Base-by-base conservation (phyloP, 2,113 vertebrate genomes). In the Xiphophorus maculatus region DNA sequence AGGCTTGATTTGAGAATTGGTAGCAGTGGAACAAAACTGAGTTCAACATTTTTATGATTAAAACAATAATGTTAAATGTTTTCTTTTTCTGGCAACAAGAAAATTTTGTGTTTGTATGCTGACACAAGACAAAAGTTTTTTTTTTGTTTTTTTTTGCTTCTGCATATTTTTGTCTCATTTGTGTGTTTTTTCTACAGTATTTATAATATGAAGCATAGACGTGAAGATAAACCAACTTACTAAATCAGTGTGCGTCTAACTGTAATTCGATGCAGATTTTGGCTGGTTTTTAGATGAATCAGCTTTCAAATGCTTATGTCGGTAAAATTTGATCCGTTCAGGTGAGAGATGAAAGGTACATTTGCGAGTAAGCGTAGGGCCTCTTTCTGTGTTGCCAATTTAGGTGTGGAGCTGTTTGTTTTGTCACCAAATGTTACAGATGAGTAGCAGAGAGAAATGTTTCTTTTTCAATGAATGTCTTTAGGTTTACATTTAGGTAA, bases 1-100 rank as follows among this genome's bases (percentile, higher is more conserved):
- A 28, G 80, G 79, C 75, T 54, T 68, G 71, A 81, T 48, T 48
- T 54, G 74, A 76, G 71, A 37, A 72, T 69, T 79, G 66, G n/a
- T 12, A 30, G 63, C 11, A 3, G 1, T 60, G 14, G 8, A 70
- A 65, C 51, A 66, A 35, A 79, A 73, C n/a, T 25, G 15, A 63
- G 69, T 63, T 22, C 62, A 22, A 51, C 17, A 51, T 17, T 30
- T 22, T 28, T 22, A 9, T 19, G 17, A 44, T 68, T 48, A 17
- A 5, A 30, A 4, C n/a, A 29, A 48, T 48, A 48, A 48, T 19
- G 7, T 48, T 3, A 1, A 11, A 19, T 15, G 2, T 32, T 69
- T 51, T 28, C 19, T 30, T 51, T 10, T 58, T 48, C 17, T 48
- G 44, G 44, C 17, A 48, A 48, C 17, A 48, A 44, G 1, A 48